Base-by-base conservation (phyloP, 1,140 invertebrate genomes). In the Rhizoglyphus robini region DNA sequence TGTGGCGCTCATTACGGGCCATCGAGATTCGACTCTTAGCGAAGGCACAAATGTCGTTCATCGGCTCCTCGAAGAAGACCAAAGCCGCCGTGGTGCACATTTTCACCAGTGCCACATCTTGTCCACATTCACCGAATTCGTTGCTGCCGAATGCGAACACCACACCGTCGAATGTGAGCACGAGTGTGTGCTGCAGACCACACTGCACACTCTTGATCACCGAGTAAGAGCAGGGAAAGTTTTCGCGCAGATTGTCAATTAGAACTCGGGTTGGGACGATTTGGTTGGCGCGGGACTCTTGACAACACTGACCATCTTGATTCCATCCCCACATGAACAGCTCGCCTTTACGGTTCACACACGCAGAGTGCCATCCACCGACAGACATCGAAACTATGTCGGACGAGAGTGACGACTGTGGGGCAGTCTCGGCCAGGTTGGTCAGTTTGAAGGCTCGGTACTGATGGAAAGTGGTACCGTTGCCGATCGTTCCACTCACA, bases 301-400 rank as follows among this genome's bases (percentile, higher is more conserved):
- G 58, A 46, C 58, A 29, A 46, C 58, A 60, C 29, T 60, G 58
- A 46, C 58, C 58, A 18, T 15, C 27, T 2, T 60, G 32, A 46
- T 60, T 60, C 58, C 27, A 60, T 3, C 58, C 58, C 58, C 58
- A 60, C 4, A 60, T 32, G 27, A 60, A 60, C 23, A 60, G 2
- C 29, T 60, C 29, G 15, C 58, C 58, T 23, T 32, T 30, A 46
- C 15, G 58, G 29, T 60, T 60, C 1, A 60, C 15, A 23, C 30
- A 29, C 23, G 58, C 58, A 11, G 58, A 60, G 29, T 60, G 58
- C 58, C 58, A 60, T n/a, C 58, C 58, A 60, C 58, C 58, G 29
- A 8, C 15, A 32, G 58, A 13, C 2, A 60, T 60, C 23, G 11
- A 11, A n/a, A 60, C 30, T 29, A 60, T 29, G 29, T 60, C 58